Base-by-base conservation (phyloP, 2,888 invertebrate genomes). In the Tupiocoris notatus region DNA sequence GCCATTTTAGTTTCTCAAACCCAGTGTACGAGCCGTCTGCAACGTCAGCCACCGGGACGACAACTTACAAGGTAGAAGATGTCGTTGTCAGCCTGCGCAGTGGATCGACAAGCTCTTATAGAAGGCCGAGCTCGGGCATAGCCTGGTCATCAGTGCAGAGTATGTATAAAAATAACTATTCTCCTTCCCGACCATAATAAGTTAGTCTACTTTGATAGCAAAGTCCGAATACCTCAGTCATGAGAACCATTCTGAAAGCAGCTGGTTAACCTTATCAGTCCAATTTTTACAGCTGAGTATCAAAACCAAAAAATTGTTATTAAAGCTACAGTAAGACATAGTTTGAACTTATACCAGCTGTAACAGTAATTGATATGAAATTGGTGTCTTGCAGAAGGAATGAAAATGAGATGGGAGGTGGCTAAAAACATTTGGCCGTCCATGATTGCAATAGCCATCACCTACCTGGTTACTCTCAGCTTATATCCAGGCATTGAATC, bases 401-500 rank as follows among this genome's bases (percentile, higher is more conserved):
- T 92, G 1, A 82, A 87, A 74, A 89, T 92, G 0, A 87, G 95
- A 39, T 90, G 92, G 88, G 90, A 91, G 78, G 94, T 95, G 0
- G 91, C 94, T 0, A 91, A 91, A 80, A 88, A 90, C 0, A 92
- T 95, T 79, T 95, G 93, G 85, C 95, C 94, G 0, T 94, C 94
- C 84, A 96, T 96, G 95, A 88, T 93, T 58, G 92, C 93, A 22
- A 95, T 96, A 80, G 92, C 92, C 0, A 85, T 94, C 78, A 94
- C 94, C 1, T 96, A 96, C 83, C 93, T 94, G 83, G 93, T 95
- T 0, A 96, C 96, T 0, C 87, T 96, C 1, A 93, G 93, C 78
- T 86, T 96, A 18, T 96, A 96, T 83, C 96, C 96, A 0, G 96
- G 96, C 68, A 93, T 96, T 67, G 91, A 94, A 75, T 93, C 95